These are phyloP conservation scores for Leptinotarsa peninsularis DNA, from an alignment of 2,888 invertebrate genomes.

Conservation along the genomic window DNA sequence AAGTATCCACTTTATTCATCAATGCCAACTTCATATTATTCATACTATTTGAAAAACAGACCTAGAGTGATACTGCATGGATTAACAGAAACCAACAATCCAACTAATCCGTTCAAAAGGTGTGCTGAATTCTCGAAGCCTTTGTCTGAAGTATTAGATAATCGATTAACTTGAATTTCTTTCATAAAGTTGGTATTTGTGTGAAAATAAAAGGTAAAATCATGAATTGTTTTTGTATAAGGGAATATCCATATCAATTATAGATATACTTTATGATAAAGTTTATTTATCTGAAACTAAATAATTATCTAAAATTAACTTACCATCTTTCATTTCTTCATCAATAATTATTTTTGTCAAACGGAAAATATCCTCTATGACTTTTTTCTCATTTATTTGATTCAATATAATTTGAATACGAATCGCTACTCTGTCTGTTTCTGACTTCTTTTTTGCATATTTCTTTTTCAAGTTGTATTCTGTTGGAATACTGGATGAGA, in stretches of 20 bases:
- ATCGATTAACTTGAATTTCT: slow-evolving; percentile 1
- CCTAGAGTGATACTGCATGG: slow-evolving; percentile 39
- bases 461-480: slow-evolving; percentile 21
- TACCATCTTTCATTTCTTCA: slow-evolving; percentile 57
- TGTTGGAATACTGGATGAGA: slow-evolving; percentile 57
- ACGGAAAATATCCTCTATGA: slow-evolving; percentile 70
- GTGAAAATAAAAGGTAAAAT: too few relatives aligned
- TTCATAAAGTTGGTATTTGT: too few relatives aligned
- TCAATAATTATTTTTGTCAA: slow-evolving; percentile 69
- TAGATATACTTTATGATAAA: too few relatives aligned
- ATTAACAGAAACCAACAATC: slow-evolving; percentile 37
- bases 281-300: too few relatives aligned
- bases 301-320: slow-evolving; percentile 21
- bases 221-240: too few relatives aligned
- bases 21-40: slow-evolving; percentile 43
- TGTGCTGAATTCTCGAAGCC: slow-evolving; percentile 49
- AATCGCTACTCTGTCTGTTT: slow-evolving; percentile 66
- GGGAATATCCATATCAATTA: too few relatives aligned
- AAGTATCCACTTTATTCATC: slow-evolving; percentile 47
- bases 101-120: slow-evolving; percentile 43
- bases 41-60: slow-evolving; percentile 39
- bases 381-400: slow-evolving; percentile 70
- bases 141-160: slow-evolving; percentile 39
- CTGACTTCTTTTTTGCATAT: slow-evolving; percentile 30
- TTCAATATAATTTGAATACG: slow-evolving; percentile 75